Conservation (phyloP, 2,888 invertebrate species). For the Dolichomitus sp. region DNA sequence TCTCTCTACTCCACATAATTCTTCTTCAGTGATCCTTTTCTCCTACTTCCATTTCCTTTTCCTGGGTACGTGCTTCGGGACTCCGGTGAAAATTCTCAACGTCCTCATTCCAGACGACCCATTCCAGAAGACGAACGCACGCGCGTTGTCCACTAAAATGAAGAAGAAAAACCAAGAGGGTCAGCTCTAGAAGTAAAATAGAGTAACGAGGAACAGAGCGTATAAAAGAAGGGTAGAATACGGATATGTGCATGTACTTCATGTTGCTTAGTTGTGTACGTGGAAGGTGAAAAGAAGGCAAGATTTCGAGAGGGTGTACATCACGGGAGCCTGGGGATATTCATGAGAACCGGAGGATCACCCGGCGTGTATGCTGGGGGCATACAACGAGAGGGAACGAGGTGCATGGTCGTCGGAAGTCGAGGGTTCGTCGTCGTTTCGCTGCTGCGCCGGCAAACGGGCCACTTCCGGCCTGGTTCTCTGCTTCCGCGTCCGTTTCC, state of each 20-base stretch:
- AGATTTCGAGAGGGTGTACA: constrained; percentile 27
- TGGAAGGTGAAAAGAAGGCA: constrained; percentile 10
- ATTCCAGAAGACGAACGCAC: background rate
- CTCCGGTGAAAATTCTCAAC: background rate
- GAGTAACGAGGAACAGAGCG: constrained; percentile 15
- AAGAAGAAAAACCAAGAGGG: background rate
- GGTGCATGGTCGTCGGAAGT: constrained; percentile 43
- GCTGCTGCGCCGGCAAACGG: constrained; percentile 77
- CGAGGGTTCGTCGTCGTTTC: constrained; percentile 45
- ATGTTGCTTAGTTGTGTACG: background rate
- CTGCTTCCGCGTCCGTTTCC: constrained; percentile 81
- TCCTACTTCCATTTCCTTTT: background rate
- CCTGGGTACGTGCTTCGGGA: background rate
- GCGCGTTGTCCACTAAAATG: background rate
- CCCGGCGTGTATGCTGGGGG: constrained; percentile 4
- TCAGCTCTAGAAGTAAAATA: background rate
- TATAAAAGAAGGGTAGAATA: background rate
- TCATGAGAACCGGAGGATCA: constrained; percentile 8
- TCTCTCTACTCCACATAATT: constrained; percentile 4
- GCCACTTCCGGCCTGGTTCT: constrained; percentile 79
- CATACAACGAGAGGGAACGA: constrained; percentile 12
- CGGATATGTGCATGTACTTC: background rate
- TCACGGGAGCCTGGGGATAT: constrained; percentile 24
- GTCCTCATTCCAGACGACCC: constrained; percentile 15
- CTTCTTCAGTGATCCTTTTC: constrained; percentile 16